Conservation (phyloP, 1,140 invertebrate genomes). For the Musca domestica region DNA sequence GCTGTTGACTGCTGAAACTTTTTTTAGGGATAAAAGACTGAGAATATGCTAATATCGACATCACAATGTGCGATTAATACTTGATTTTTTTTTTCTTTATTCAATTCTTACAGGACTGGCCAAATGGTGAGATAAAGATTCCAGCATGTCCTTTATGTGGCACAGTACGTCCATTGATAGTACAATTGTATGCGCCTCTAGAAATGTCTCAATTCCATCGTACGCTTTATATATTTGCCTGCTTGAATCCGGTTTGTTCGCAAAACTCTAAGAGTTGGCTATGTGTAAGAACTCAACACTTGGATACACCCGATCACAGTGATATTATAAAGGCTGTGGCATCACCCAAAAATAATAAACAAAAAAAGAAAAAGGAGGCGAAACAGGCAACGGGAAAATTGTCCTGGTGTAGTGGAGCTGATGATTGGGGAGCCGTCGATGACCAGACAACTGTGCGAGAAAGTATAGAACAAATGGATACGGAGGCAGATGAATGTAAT, state of each 20-base stretch:
- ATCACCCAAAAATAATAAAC: slow-evolving; percentile 21
- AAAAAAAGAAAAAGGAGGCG: slow-evolving; percentile 45
- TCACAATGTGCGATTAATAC: slow-evolving; percentile 35
- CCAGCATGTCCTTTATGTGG: slow-evolving; percentile 72
- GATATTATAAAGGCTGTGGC: slow-evolving; percentile 40
- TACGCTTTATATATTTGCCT: slow-evolving; percentile 81
- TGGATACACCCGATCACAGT: slow-evolving; percentile 55
- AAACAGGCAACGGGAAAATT: slow-evolving; percentile 37
- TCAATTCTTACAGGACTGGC: slow-evolving; percentile 64
- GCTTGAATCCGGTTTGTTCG: slow-evolving; percentile 81
- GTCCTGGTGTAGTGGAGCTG: slow-evolving; percentile 67
- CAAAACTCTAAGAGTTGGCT: slow-evolving; percentile 66
- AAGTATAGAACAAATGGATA: slow-evolving; percentile 43
- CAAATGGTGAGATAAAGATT: slow-evolving; percentile 58
- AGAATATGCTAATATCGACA: no score
- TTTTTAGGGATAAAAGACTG: no score
- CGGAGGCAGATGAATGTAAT: slow-evolving; percentile 55
- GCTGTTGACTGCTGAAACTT: no score
- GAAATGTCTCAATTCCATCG: slow-evolving; percentile 74
- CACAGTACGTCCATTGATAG: slow-evolving; percentile 65
- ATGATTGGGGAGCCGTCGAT: slow-evolving; percentile 65
- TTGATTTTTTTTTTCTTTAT: slow-evolving; percentile 46
- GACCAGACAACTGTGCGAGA: background rate
- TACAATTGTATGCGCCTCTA: slow-evolving; percentile 81
- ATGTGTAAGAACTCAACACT: slow-evolving; percentile 64